Conservation (phyloP, 2,797 vertebrate species). For the Myiothlypis chrysogaster region DNA sequence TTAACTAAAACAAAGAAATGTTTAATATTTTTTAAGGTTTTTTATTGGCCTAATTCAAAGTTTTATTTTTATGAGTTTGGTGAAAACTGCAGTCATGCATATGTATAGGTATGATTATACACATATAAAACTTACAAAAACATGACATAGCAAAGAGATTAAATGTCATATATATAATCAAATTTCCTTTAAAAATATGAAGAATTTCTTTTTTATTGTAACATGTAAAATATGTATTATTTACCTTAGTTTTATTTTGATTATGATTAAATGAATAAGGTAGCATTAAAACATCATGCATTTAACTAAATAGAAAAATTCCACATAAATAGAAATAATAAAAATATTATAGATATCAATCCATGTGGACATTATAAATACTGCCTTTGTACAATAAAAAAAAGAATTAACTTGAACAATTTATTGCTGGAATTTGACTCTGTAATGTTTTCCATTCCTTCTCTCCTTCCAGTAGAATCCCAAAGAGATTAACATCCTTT, state of each 20-base stretch:
- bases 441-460: background rate
- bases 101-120: background rate
- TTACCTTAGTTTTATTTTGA: background rate
- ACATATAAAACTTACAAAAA: background rate
- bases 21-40: background rate
- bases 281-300: background rate
- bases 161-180: background rate
- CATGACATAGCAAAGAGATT: background rate
- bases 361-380: background rate
- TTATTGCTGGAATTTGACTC: background rate
- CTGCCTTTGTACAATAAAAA: background rate
- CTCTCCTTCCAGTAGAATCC: background rate
- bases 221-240: background rate
- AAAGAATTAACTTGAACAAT: background rate
- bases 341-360: background rate
- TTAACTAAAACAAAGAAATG: background rate
- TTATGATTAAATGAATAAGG: background rate
- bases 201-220: background rate
- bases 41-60: background rate
- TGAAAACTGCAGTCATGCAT: background rate
- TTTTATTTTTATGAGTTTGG: background rate
- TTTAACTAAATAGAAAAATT: background rate
- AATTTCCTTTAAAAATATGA: rapidly evolving
- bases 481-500: background rate
- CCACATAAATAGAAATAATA: background rate